Evolutionary conservation across 1,140 invertebrate species (phyloP), one percentile per base, ranked within the genome.

Genomic region (Pseudobourletiella spinata): DNA sequence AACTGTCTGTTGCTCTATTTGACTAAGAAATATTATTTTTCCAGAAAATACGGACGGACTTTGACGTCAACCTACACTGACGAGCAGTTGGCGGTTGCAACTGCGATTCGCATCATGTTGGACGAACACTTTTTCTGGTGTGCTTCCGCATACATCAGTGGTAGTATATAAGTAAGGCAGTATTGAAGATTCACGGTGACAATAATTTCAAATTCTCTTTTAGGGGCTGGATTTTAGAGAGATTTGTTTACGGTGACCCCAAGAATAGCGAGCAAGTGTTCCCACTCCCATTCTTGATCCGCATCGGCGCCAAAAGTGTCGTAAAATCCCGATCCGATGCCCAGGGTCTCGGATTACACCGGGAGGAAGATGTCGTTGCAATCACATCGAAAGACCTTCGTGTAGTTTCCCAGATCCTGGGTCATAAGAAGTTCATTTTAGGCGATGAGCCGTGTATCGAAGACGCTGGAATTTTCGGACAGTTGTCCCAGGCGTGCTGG

Each of bases 51-150:
- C 25, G 35, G 25, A 8, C 4, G 8, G 30, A 44, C 50, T 11
- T 8, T 57, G 11, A 18, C 6, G 48, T 4, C 6, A 20, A 48
- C 3, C 8, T 59, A 50, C 20, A 46, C 39, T 22, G 25, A 3
- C 8, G 61, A 59, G 28, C 52, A 66, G 28, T 20, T 59, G 4
- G 64, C 61, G 24, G 35, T 65, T 32, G 64, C 48, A 16, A 57
- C 26, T 2, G 59, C 59, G 25, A 16, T 58, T n/a, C 50, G 59
- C 20, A 42, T 62, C 3, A 57, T 63, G 52, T 29, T 62, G 22
- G 64, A 65, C 25, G 64, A 65, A 18, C 64, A 63, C 32, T 56
- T 56, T 18, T 55, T 48, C 24, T 65, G 63, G 63, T 65, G 20
- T 32, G 35, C 18, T 42, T 42, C 18, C 14, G 14, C 18, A 42